Evolutionary conservation across 2,797 vertebrate genomes (phyloP).

Genomic region (Halcyon smyrnensis): DNA sequence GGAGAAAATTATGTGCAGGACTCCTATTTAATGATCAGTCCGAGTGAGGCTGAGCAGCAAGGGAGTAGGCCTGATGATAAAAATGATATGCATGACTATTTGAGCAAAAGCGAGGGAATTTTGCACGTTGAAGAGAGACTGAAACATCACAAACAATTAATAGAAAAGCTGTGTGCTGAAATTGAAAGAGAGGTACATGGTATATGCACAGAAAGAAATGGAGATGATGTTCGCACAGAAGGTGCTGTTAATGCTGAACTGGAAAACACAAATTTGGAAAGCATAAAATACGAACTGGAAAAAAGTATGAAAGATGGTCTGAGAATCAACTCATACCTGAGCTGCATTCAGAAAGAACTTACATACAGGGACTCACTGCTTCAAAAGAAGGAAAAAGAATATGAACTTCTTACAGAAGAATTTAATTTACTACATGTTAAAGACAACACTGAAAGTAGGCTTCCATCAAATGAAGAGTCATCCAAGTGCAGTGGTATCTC

Average conservation of each 20-base stretch:
- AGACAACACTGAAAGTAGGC: constrained; percentile 67
- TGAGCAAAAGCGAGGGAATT: constrained; percentile 80
- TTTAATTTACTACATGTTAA: constrained; percentile 81
- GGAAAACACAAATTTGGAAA: constrained; percentile 78
- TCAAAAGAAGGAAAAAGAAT: constrained; percentile 88
- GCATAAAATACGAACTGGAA: constrained; percentile 83
- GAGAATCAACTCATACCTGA: constrained; percentile 83
- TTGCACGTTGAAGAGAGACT: constrained; percentile 86
- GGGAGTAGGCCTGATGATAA: constrained; percentile 6
- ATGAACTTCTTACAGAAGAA: constrained; percentile 87
- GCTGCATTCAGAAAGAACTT: constrained; percentile 88
- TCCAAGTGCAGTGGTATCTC: constrained; percentile 61
- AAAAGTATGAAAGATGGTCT: constrained; percentile 86
- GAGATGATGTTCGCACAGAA: not conserved
- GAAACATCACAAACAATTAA: constrained; percentile 84
- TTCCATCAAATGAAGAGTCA: constrained; percentile 63
- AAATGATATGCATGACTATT: constrained; percentile 78
- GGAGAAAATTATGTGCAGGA: constrained; percentile 81
- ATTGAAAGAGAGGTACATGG: constrained; percentile 87
- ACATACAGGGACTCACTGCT: constrained; percentile 82
- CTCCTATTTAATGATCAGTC: constrained; percentile 71
- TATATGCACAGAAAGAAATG: constrained; percentile 33
- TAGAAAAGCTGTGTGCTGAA: constrained; percentile 85
- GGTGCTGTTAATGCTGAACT: constrained; percentile 32
- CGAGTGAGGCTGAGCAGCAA: constrained; percentile 50